These are phyloP conservation scores for Geopemphigus sp. DNA, from an alignment of 1,140 invertebrate species.

Conservation along the genomic window DNA sequence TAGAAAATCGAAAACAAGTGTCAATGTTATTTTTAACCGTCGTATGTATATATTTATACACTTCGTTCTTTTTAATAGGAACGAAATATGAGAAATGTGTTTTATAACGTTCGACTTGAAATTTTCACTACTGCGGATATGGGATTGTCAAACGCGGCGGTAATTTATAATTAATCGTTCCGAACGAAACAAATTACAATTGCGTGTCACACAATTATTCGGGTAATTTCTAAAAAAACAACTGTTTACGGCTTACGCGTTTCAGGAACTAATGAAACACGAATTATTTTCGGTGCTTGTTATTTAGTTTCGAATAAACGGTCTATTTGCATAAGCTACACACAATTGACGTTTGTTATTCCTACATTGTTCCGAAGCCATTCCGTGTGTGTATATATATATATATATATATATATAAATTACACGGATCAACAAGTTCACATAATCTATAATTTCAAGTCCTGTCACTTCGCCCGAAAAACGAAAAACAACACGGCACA, in stretches of 20 bases:
- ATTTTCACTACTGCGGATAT: background rate
- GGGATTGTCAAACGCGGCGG: background rate
- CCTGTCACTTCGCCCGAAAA: conserved; percentile 17
- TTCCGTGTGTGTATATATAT: conserved; percentile 15
- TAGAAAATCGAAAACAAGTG: background rate
- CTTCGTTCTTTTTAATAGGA: background rate
- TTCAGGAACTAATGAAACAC: conserved; percentile 22
- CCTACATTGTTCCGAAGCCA: conserved; percentile 26
- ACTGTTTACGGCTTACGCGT: background rate
- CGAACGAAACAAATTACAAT: conserved; percentile 27
- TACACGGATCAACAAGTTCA: conserved; percentile 32
- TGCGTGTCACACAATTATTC: conserved; percentile 18
- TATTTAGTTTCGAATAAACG: conserved; percentile 18
- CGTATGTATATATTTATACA: background rate
- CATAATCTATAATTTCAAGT: conserved; percentile 38
- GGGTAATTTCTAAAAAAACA: conserved; percentile 10
- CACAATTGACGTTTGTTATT: conserved; percentile 43
- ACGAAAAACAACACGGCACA: background rate
- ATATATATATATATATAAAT: too few species aligned
- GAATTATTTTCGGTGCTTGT: conserved; percentile 32
- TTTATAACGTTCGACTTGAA: background rate
- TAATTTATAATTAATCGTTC: conserved; percentile 9
- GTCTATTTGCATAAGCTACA: conserved; percentile 38
- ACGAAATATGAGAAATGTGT: background rate
- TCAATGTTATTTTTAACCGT: background rate